Evolutionary conservation across 2,888 invertebrate species (phyloP), one percentile per base, ranked within the genome.

Genomic region (Isotomurus palustris): DNA sequence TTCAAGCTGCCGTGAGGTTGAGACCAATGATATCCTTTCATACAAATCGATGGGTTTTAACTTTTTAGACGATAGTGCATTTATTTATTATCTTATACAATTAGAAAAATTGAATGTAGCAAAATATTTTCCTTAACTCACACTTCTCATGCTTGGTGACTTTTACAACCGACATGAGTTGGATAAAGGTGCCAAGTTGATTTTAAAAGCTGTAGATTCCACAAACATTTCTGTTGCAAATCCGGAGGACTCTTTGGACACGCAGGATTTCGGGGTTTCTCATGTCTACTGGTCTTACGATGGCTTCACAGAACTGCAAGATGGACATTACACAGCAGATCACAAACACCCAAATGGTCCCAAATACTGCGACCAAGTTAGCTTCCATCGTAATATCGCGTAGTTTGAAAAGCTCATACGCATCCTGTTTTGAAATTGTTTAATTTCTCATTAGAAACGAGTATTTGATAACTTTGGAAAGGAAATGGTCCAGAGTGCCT

Each of bases 281-380:
- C 76, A 75, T 72, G 77, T 78, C 62, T 81, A 81, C 70, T 82
- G 81, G 81, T 80, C 80, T 25, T 78, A 78, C 71, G 80, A 80
- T 69, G 81, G 81, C 2, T 78, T 71, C 68, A 76, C 75, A 40
- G 76, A 76, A 54, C 72, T 73, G 3, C 60, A 71, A 3, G 74
- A 75, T 66, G 81, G 81, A 2, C 78, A 77, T 66, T 74, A 73
- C 48, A 72, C 67, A 2, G 70, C 75, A 2, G 78, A 79, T 62
- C 62, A 73, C 1, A 71, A 71, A 17, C 76, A 77, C 49, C 71
- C 74, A 0, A 75, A 76, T 64, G 76, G 76, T 17, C 56, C 58
- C n/a, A 75, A 74, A 61, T 81, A 78, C 68, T 76, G 76, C 35
- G 80, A 80, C 70, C 81, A 81, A 77, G 80, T 79, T 38, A 40